These are phyloP conservation scores for Cotesia vestalis DNA, from an alignment of 1,140 invertebrate genomes.

Conservation along the genomic window DNA sequence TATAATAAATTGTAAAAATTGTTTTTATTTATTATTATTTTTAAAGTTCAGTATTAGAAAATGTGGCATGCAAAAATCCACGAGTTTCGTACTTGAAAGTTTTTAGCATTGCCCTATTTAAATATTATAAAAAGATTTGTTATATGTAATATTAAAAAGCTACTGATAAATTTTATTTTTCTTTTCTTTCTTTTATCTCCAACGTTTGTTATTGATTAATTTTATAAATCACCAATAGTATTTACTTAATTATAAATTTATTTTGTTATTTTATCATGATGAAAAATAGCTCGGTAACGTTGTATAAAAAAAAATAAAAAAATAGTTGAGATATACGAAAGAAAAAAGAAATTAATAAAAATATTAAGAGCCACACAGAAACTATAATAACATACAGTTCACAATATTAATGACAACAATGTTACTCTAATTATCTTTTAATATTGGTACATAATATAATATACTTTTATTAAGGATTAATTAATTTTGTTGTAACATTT, in stretches of 20 bases:
- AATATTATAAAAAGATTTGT: background rate
- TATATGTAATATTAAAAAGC: background rate
- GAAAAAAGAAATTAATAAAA: constrained; percentile 9
- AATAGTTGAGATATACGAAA: background rate
- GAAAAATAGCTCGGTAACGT: too few species aligned
- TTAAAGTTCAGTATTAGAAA: background rate
- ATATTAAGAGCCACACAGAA: constrained; percentile 27
- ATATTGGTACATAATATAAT: constrained; percentile 20
- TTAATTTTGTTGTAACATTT: constrained; percentile 44
- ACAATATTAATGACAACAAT: constrained; percentile 37
- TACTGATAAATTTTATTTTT: constrained; percentile 4
- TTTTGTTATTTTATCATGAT: too few species aligned
- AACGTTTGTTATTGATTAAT: constrained; percentile 34
- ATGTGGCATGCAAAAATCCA: constrained; percentile 2
- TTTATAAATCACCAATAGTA: constrained; percentile 34
- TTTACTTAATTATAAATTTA: too few species aligned
- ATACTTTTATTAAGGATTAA: background rate
- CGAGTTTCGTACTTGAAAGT: constrained; percentile 1
- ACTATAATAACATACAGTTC: constrained; percentile 19
- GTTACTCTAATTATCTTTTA: constrained; percentile 41
- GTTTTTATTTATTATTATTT: background rate
- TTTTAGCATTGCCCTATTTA: constrained; percentile 11
- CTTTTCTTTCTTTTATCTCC: background rate
- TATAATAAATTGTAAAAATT: constrained; percentile 18
- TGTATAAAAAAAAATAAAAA: too few species aligned